Base-by-base conservation (phyloP, 2,797 vertebrate species). In the Spatula clypeata region DNA sequence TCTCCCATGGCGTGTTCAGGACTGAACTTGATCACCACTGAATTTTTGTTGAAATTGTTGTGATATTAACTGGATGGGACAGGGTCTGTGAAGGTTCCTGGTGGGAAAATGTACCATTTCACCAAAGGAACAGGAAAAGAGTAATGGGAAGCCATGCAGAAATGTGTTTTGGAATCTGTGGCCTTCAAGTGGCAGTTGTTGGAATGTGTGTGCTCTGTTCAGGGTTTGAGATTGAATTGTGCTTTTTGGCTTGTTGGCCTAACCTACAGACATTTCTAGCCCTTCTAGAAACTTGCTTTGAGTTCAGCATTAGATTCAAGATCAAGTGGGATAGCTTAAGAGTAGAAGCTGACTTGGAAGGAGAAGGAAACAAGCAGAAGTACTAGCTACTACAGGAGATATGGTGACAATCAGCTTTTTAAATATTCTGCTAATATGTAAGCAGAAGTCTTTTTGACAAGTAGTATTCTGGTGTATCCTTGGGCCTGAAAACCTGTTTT, bases 261-360 rank as follows among this genome's bases (percentile, higher is more conserved):
- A 53, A 64, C 18, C 15, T 12, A 44, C 53, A 77, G 86, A 40
- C 29, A 45, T 3, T 67, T 83, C 24, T 67, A 40, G 47, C 10
- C 3, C 10, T 83, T 86, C 11, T 57, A 75, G 40, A 57, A 77
- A 77, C 34, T 62, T 64, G 20, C 27, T 70, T 38, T 29, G 26
- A 31, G 4, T 45, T 90, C 11, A 61, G 49, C 86, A 31, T 71
- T 15, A 40, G 7, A 45, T 91, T 91, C 26, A 73, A 64, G 31
- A 31, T 36, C 15, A 32, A 34, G 19, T 0, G 0, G 21, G 20
- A 16, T 5, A 53, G 7, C 0, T 0, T 0, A 71, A 62, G 34
- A 40, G 53, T 53, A 47, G 76, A 83, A 91, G 31, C 15, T 94
- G 60, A 53, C 19, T 10, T 67, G 38, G 40, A 86, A 74, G 38